Base-by-base conservation (phyloP, 2,797 vertebrate species). In the Oryzias dopingdopingensis region DNA sequence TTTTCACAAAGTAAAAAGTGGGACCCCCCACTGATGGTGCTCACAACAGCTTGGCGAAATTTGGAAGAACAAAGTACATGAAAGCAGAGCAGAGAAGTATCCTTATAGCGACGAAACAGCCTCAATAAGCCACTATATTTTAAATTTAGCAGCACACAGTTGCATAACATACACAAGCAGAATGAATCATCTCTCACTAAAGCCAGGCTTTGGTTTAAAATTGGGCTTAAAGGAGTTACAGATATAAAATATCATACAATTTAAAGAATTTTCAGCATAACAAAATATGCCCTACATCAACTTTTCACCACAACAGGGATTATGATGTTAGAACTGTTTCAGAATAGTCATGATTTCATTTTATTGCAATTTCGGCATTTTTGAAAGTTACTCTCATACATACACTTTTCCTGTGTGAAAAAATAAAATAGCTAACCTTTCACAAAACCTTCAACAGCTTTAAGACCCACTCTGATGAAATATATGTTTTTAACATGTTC, bases 1-100 rank as follows among this genome's bases (percentile, higher is more conserved):
- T 86, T 83, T 86, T 78, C 84, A 62, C 75, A 72, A 82, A 79
- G 72, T 77, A 76, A 84, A 85, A 85, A 85, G 67, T 76, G 74
- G 74, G 69, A 82, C 65, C 80, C 81, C 88, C 80, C 85, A 74
- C 84, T 78, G 80, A 56, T 77, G 57, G 67, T 60, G 70, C 69
- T 66, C 70, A 75, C 76, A 79, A 61, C 65, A 72, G 76, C 80
- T 24, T 49, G 74, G 82, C 53, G 48, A 89, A 86, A 83, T 88
- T 37, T 85, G 86, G 59, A 74, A 72, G 79, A 84, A 82, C 77
- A 86, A 87, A 83, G 75, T 74, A 77, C 59, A 65, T 67, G 74
- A 65, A 81, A 66, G 75, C 46, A 68, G 66, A 71, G n/a, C 62
- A 69, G 52, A 72, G 62, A 48, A 59, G 44, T 70, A 67, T 66